A percentile compares a stretch with the other conserved stretches of the same genome.
phyloP scores from a whole-genome alignment of 1,140 invertebrate genomes.

The Chironomus tepperi region DNA sequence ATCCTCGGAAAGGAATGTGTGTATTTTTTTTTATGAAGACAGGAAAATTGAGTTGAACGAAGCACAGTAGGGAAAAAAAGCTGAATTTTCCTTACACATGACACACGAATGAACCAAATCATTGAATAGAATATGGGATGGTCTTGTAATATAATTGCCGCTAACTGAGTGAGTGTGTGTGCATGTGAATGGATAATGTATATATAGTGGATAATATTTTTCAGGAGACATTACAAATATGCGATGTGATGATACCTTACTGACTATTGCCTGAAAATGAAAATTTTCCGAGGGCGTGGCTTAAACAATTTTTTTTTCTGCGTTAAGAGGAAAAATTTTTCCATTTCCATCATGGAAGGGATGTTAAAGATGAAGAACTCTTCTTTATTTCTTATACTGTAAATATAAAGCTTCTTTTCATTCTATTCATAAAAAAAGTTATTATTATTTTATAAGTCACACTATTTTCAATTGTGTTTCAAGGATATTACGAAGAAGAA shows the following conservation, averaged over 20 bases:
- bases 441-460: constrained; percentile 7
- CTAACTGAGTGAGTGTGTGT: neutral
- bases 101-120: constrained; percentile 15
- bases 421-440: constrained; percentile 6
- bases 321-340: neutral
- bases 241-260: constrained; percentile 15
- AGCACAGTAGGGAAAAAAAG: constrained; percentile 10
- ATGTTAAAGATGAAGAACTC: neutral
- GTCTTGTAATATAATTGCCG: neutral
- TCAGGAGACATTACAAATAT: constrained; percentile 13
- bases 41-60: constrained; percentile 12
- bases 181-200: constrained; percentile 9
- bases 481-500: neutral
- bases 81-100: neutral
- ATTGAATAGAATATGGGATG: constrained; percentile 20
- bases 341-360: constrained; percentile 4
- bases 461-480: constrained; percentile 1
- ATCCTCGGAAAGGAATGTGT: constrained; percentile 15
- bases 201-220: constrained; percentile 14
- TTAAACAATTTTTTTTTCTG: neutral
- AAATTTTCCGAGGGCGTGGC: neutral
- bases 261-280: neutral
- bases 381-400: neutral
- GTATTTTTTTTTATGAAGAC: constrained; percentile 8
- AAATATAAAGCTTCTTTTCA: neutral